A percentile compares a stretch with the other conserved stretches of the same genome.
Conservation (phyloP, 2,113 vertebrate genomes). For the Genyomyrus donnyi region DNA sequence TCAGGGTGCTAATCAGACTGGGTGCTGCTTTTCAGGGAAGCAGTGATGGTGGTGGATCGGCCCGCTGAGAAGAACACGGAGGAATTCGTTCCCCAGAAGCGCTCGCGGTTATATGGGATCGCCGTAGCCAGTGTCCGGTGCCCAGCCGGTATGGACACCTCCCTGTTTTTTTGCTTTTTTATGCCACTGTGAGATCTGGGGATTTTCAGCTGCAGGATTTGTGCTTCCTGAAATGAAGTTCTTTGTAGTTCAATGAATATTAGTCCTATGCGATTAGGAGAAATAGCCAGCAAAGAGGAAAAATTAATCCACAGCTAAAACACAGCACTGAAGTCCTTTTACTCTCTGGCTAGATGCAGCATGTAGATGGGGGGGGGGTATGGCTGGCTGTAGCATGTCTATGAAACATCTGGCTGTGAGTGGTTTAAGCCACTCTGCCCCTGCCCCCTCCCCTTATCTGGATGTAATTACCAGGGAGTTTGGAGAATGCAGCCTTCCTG, state of each 20-base stretch:
- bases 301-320: not conserved
- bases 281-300: not conserved
- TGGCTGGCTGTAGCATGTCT: not conserved
- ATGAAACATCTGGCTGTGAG: conserved; percentile 9
- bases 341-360: not conserved
- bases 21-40: conserved; percentile 59
- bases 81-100: conserved; percentile 76
- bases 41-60: conserved; percentile 72
- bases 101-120: conserved; percentile 80
- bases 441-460: conserved; percentile 6
- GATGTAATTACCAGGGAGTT: conserved; percentile 18
- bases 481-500: not conserved
- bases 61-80: conserved; percentile 62
- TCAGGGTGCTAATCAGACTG: not conserved
- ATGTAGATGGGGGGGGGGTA: not conserved
- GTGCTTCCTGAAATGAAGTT: not conserved
- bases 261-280: not conserved
- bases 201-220: not conserved
- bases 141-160: conserved; percentile 58
- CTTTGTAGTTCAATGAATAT: not conserved
- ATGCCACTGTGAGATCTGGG: not conserved
- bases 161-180: not conserved
- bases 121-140: conserved; percentile 68
- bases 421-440: not conserved
- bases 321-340: not conserved